Base-by-base conservation (phyloP, 2,113 vertebrate genomes). In the Semicossyphus pulcher region DNA sequence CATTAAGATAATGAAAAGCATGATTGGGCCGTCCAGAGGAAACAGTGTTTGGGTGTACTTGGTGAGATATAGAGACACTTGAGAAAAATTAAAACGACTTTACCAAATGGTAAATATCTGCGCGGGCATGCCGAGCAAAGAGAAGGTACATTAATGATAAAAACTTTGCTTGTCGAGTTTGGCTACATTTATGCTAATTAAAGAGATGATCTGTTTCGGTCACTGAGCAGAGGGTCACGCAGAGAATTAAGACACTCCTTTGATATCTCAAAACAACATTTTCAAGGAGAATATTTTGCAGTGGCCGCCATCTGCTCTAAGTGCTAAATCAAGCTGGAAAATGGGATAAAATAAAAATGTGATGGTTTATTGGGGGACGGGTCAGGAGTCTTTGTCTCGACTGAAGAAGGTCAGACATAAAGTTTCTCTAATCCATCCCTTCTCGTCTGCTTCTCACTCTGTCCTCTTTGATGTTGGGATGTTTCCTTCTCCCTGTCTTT, bases 391-490 rank as follows among this genome's bases (percentile, higher is more conserved):
- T 39, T 61, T 61, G 20, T 53, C 39, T 37, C 11, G 26, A 7
- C 3, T 10, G 7, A 63, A 53, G 14, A 31, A 48, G n/a, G 70
- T 56, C 23, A 45, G 9, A 58, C 21, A 26, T 53, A 2, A 32
- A 62, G 21, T 63, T 64, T 28, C 26, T 53, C 18, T 28, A 6
- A 53, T 42, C 21, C 42, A 18, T 31, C n/a, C 18, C 12, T 32
- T 10, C 12, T 25, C 16, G 29, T 60, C 15, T 20, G 11, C 31
- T 61, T 39, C 41, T 56, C 23, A 10, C 49, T 23, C 23, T 49
- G 6, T 29, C 12, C 18, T n/a, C 32, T 73, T 48, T 73, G 54
- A 71, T 59, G 41, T 39, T 2, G 15, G 20, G 4, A 28, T 68
- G 18, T 31, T 51, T 44, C 16, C 18, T 34, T 29, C 34, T 25